Evolutionary conservation across 2,113 vertebrate genomes (phyloP).

Genomic region (Rattus norvegicus): GRCr8 NC_086032.1:67005001-67005500

Average conservation of each 20-base stretch:
- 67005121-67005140: background rate
- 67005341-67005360: background rate
- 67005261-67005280: background rate
- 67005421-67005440: conserved; percentile 47
- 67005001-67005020: background rate
- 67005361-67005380: conserved; percentile 46
- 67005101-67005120: background rate
- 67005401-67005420: conserved; percentile 36
- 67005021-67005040: background rate
- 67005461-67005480: conserved; percentile 44
- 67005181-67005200: background rate
- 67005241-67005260: background rate
- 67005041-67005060: background rate
- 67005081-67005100: background rate
- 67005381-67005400: background rate
- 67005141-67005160: background rate
- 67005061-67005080: background rate
- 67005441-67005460: conserved; percentile 15
- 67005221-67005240: background rate
- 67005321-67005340: background rate
- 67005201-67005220: background rate
- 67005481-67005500: conserved; percentile 61
- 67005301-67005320: background rate
- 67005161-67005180: background rate
- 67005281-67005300: background rate